Evolutionary conservation across 2,797 vertebrate genomes (phyloP), one percentile per base, ranked within the genome.

Genomic region (Sylvilagus floridanus): DNA sequence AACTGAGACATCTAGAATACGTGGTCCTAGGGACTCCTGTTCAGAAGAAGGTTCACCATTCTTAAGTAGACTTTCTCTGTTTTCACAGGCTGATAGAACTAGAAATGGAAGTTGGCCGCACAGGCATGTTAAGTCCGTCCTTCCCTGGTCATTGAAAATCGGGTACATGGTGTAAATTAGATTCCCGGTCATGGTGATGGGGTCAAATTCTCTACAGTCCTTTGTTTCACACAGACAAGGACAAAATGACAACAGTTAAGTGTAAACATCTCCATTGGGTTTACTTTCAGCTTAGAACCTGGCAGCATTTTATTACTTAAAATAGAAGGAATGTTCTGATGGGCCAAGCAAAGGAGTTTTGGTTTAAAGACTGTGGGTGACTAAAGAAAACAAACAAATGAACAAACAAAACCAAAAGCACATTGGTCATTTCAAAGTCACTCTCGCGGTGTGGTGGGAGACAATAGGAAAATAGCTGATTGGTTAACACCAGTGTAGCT

Each of bases 1-100:
- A 71, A 84, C 14, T 37, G 37, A 85, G 35, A 82, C 63, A 77
- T 87, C 66, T 66, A 54, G 47, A 92, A 81, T 76, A 57, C 22
- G 37, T 37, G 65, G 54, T 57, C 75, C 82, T 71, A 69, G 77
- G 83, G 82, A 78, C 52, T 72, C 37, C 76, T 79, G 37, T 71
- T 52, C 26, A n/a, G 22, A 76, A 84, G 73, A 26, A 17, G 6
- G 35, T 60, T 89, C 66, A 72, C 21, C 50, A 84, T 78, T 4
- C 17, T 88, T 79, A 22, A 92, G 54, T 47, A 87, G 19, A 73
- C 32, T 94, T 76, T 95, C 52, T 73, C 32, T 94, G 10, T 84
- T 19, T 87, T 93, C 21, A 84, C 26, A 37, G 84, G 62, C 84
- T 35, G 19, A 77, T 71, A 85, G 42, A 73, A 69, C 19, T 50